Conservation (phyloP, 2,113 vertebrate species). For the Lasiurus borealis region DNA sequence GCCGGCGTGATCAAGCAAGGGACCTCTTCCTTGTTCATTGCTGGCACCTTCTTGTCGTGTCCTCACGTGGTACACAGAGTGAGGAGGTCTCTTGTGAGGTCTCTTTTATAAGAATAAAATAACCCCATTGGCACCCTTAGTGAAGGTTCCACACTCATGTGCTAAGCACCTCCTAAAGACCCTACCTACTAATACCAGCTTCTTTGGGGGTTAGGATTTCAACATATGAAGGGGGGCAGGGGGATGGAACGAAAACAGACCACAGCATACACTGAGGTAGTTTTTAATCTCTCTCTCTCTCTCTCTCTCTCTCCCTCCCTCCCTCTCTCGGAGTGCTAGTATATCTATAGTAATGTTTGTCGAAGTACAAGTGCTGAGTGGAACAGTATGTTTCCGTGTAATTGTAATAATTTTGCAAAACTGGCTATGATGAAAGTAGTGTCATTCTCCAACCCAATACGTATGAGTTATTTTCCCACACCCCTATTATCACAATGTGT, state of each 20-base stretch:
- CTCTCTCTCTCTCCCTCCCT: too few species aligned
- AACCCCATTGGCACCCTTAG: not conserved
- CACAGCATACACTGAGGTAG: not conserved
- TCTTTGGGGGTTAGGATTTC: not conserved
- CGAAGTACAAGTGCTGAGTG: not conserved
- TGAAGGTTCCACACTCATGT: not conserved
- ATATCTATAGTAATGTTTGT: not conserved
- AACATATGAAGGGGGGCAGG: not conserved
- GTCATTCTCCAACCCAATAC: not conserved
- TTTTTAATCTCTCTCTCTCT: not conserved
- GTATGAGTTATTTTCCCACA: not conserved
- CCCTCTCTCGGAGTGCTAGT: not conserved
- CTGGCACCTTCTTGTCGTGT: not conserved
- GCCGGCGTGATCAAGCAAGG: not conserved
- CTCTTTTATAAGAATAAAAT: not conserved
- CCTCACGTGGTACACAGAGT: not conserved
- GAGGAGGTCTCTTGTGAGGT: not conserved
- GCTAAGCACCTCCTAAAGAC: not conserved
- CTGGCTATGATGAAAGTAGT: not conserved
- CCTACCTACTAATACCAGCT: not conserved
- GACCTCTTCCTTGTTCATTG: not conserved
- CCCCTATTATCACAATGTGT: not conserved
- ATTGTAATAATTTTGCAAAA: conserved; percentile 35
- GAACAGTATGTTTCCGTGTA: not conserved
- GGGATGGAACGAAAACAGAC: not conserved